phyloP scores from a whole-genome alignment of 1,140 invertebrate species.

The Aethina tumida region DNA sequence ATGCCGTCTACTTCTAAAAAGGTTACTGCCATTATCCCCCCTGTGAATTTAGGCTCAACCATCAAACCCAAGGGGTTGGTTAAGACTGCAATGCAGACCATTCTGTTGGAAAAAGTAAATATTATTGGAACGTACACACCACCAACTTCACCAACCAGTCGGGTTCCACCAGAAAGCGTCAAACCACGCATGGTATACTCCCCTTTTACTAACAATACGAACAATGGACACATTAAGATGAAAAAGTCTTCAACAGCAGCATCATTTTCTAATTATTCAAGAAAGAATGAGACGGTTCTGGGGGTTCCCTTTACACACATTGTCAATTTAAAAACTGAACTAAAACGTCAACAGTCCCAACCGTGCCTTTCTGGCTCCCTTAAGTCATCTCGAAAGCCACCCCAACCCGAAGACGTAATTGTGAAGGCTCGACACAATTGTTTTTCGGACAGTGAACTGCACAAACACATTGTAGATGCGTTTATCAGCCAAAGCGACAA shows the following conservation, averaged over 20 bases:
- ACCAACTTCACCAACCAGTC: constrained; percentile 23
- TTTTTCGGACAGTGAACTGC: constrained; percentile 20
- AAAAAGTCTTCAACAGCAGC: constrained; percentile 16
- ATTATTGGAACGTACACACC: constrained; percentile 29
- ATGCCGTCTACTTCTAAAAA: background rate
- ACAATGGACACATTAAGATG: constrained; percentile 2
- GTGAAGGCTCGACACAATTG: constrained; percentile 9
- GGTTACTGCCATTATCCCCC: no score
- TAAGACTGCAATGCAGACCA: constrained; percentile 35
- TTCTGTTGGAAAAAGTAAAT: constrained; percentile 35
- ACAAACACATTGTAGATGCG: constrained; percentile 10
- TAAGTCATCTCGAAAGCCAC: background rate
- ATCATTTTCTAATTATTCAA: constrained; percentile 16
- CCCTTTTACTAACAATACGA: constrained; percentile 1
- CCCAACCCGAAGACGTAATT: background rate
- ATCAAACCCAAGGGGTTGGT: constrained; percentile 27
- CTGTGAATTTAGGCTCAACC: no score
- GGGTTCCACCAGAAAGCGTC: background rate
- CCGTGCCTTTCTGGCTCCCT: constrained; percentile 6
- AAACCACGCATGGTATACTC: background rate
- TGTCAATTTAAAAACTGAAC: constrained; percentile 11
- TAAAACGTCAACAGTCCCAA: constrained; percentile 14
- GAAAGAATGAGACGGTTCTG: constrained; percentile 22
- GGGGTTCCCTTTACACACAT: constrained; percentile 21
- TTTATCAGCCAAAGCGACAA: constrained; percentile 6